phyloP scores from a whole-genome alignment of 2,888 invertebrate species.

The Uloborus plumipes region DNA sequence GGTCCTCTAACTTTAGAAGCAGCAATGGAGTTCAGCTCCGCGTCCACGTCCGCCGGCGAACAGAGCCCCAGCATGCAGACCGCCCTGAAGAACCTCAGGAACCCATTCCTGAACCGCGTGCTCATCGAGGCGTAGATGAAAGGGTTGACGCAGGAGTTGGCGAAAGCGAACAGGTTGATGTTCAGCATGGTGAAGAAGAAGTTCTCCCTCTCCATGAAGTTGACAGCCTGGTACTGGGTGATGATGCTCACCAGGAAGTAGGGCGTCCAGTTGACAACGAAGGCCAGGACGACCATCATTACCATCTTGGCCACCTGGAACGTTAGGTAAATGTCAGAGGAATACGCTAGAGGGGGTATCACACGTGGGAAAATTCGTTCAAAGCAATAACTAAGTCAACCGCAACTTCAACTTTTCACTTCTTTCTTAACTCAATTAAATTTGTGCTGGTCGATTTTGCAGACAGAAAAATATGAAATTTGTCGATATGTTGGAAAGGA shows the following conservation, averaged over 20 bases:
- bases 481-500: no score
- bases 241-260: conserved; percentile 73
- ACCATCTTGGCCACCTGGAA: conserved; percentile 73
- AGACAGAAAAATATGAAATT: no score
- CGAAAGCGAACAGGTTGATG: conserved; percentile 72
- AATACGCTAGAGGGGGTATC: neutral
- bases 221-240: conserved; percentile 71
- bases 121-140: conserved; percentile 74
- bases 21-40: neutral
- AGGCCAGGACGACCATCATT: conserved; percentile 72
- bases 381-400: no score
- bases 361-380: no score
- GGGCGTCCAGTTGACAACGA: conserved; percentile 73
- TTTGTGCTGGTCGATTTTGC: no score
- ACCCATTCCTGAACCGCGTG: conserved; percentile 71
- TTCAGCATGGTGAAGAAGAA: conserved; percentile 73
- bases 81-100: conserved; percentile 67
- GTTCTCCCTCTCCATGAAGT: conserved; percentile 71
- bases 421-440: no score
- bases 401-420: no score
- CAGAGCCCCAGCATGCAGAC: conserved; percentile 29
- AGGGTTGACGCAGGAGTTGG: conserved; percentile 73
- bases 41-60: neutral
- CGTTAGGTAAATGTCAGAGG: conserved; percentile 25
- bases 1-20: neutral